Evolutionary conservation across 2,888 invertebrate species (phyloP).

Genomic region (Pristionchus entomophagus): DNA sequence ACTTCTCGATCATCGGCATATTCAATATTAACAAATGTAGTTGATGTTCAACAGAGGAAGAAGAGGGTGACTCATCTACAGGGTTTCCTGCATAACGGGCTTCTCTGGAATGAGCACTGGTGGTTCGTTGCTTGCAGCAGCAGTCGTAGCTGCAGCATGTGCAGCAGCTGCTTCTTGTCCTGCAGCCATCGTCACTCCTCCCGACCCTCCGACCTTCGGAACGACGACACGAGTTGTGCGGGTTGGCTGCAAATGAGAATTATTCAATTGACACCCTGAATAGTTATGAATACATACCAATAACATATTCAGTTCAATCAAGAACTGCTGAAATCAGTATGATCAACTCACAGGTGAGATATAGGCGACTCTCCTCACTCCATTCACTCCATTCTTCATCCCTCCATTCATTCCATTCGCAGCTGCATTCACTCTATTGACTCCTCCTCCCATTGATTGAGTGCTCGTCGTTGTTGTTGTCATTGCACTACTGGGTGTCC

Average conservation of each 20-base stretch:
- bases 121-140: background rate
- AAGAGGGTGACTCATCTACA: background rate
- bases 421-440: background rate
- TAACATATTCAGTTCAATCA: no score
- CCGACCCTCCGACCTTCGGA: background rate
- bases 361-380: conserved; percentile 25
- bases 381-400: background rate
- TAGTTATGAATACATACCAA: no score
- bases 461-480: no score
- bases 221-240: conserved; percentile 21
- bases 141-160: background rate
- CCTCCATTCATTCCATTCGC: background rate
- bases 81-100: background rate
- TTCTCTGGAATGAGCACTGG: background rate
- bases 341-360: background rate
- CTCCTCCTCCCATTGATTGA: background rate
- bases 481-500: background rate
- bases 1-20: background rate
- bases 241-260: background rate
- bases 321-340: no score
- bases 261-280: no score
- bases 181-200: background rate
- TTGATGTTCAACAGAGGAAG: background rate
- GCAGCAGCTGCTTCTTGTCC: background rate
- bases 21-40: background rate